Conservation (phyloP, 2,797 vertebrate genomes). For the Chelonia mydas region DNA sequence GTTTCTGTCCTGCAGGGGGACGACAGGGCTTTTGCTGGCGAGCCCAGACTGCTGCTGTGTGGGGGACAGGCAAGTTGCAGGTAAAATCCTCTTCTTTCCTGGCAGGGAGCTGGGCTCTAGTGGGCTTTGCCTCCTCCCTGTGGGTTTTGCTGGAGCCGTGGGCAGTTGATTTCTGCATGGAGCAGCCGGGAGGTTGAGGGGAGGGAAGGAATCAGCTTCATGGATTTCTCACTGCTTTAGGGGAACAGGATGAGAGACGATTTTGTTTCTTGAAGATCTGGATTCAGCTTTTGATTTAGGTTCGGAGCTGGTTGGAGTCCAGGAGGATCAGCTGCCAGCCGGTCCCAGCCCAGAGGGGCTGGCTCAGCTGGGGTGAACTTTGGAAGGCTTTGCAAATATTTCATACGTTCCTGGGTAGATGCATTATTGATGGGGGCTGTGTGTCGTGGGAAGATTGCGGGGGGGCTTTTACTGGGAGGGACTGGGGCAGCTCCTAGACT, state of each 20-base stretch:
- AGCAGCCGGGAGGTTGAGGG: too few species aligned
- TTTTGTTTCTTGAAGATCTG: neutral
- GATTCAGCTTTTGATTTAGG: neutral
- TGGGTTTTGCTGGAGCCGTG: neutral
- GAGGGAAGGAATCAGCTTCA: neutral
- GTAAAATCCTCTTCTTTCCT: neutral
- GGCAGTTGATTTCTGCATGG: neutral
- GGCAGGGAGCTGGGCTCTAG: neutral
- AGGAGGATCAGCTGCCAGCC: neutral
- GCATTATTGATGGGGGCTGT: accelerated
- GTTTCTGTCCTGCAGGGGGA: neutral
- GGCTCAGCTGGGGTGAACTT: neutral
- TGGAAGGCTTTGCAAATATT: neutral
- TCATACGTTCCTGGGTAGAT: neutral
- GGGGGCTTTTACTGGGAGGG: neutral
- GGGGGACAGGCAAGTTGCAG: neutral
- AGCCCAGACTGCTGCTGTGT: neutral
- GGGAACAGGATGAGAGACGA: neutral
- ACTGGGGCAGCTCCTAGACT: neutral
- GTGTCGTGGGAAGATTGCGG: neutral
- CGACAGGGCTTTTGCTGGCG: neutral
- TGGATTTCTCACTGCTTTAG: neutral
- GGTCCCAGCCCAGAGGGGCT: neutral
- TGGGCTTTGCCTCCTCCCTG: neutral
- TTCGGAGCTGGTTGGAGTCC: neutral